Evolutionary conservation across 2,113 vertebrate genomes (phyloP), one percentile per base, ranked within the genome.

Genomic region (Osmerus eperlanus): DNA sequence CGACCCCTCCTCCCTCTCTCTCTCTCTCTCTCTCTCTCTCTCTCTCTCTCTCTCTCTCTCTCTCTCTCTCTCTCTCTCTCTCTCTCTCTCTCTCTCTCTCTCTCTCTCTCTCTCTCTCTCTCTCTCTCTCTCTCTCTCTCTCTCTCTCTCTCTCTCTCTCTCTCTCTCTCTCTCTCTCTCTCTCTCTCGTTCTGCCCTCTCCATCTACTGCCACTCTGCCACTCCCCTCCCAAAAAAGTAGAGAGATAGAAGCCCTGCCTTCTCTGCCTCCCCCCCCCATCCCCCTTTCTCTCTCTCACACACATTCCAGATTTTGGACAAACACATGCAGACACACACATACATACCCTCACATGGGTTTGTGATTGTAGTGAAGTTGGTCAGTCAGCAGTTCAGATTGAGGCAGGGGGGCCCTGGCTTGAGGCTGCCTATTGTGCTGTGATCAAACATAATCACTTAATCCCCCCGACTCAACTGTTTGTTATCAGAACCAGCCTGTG

Each of bases 371-470:
- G 83, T 68, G 84, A 86, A 88, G 84, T 82, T 77, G 85, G 73
- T 68, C 63, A 80, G 84, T 89, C 88, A 89, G 89, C 89, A 86
- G 85, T 88, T 83, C 65, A 69, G 68, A 67, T 76, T 13, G 81
- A 81, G 78, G 79, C 81, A 58, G 76, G 81, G 81, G 81, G 81
- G 73, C 81, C 87, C 77, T 65, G 65, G 84, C 83, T 83, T 69
- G 83, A 83, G 81, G 77, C 70, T 47, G 75, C 13, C 75, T 71
- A 80, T 88, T 88, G 85, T 87, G 53, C 25, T 2, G 80, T 86
- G 81, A 86, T 88, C 83, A 87, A 89, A 87, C 77, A 59, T 89
- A 90, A 90, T 90, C 87, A 28, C 88, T 89, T 83, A 89, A 90
- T 85, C 89, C 86, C 63, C 73, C 81, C 75, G 81, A 77, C 87